Evolutionary conservation across 2,797 vertebrate genomes (phyloP), one percentile per base, ranked within the genome.

Genomic region (Chaenodraco wilsoni): DNA sequence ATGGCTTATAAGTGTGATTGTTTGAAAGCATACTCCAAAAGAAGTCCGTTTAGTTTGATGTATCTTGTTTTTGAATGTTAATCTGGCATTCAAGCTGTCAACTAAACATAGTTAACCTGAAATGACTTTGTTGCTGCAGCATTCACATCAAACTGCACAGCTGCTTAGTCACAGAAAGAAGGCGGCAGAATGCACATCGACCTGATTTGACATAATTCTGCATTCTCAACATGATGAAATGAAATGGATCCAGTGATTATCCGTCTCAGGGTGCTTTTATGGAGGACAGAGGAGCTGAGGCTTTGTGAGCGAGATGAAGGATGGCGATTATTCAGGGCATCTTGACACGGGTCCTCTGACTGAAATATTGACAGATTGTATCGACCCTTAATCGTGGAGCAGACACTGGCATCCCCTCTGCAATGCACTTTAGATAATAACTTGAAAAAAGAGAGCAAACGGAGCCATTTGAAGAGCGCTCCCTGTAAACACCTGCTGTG

Each of bases 211-310:
- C 79, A 76, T 49, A 66, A 74, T 83, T 80, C 75, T 69, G 65
- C 70, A 83, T 83, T 90, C 79, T 71, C 67, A 58, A 66, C 74
- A 59, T 60, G 76, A 82, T 74, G 66, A 87, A 79, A 69, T 81
- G 60, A 73, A 84, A 88, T 88, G 51, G 27, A 86, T 89, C 67
- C 59, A 51, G 84, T 74, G 84, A 88, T 79, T 71, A 81, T 79
- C 62, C 43, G 55, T 59, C 79, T 85, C 37, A 11, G n/a, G 55
- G 50, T 23, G 71, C 76, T 77, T 84, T 81, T 61, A 73, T 68
- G 59, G 55, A 55, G 46, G 58, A 46, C 37, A 27, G 52, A 64
- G 45, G 64, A 58, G 68, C 69, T 19, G 61, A 33, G 71, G 70
- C 72, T 85, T 74, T 72, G 65, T 56, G 33, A 78, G 76, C 17